A percentile compares a stretch with the other conserved stretches of the same genome.
Conservation (phyloP, 2,888 invertebrate genomes). For the Empis stercorea region DNA sequence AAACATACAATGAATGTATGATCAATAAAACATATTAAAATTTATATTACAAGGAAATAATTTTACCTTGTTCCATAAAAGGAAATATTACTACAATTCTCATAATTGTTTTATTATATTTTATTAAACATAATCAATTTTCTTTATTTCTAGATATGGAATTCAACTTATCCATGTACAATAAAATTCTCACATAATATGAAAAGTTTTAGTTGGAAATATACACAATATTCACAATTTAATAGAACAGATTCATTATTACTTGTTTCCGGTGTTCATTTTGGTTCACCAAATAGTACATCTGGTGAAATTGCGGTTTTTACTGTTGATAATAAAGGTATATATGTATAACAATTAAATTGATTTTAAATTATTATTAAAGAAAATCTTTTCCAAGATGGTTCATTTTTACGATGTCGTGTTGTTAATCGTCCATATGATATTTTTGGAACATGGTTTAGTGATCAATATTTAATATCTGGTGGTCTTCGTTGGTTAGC, state of each 20-base stretch:
- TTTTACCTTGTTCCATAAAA: too few species aligned
- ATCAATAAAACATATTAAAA: too few species aligned
- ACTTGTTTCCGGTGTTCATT: constrained; percentile 72
- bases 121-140: neutral
- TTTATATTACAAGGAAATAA: too few species aligned
- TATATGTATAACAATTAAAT: constrained; percentile 12
- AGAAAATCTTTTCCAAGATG: constrained; percentile 29
- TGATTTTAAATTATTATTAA: neutral
- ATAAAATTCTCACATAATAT: constrained; percentile 61
- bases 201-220: constrained; percentile 72
- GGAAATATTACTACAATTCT: neutral
- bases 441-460: constrained; percentile 83
- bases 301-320: constrained; percentile 84
- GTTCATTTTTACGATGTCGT: constrained; percentile 56
- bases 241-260: constrained; percentile 68
- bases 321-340: constrained; percentile 48
- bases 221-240: constrained; percentile 76
- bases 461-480: constrained; percentile 64
- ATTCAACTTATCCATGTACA: constrained; percentile 53
- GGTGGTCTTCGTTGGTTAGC: constrained; percentile 72
- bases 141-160: constrained; percentile 50
- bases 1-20: too few species aligned
- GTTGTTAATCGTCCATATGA: constrained; percentile 76
- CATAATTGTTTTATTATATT: too few species aligned
- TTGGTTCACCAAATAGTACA: constrained; percentile 58